Evolutionary conservation across 1,140 invertebrate species (phyloP).

Genomic region (Steinernema feltiae): DNA sequence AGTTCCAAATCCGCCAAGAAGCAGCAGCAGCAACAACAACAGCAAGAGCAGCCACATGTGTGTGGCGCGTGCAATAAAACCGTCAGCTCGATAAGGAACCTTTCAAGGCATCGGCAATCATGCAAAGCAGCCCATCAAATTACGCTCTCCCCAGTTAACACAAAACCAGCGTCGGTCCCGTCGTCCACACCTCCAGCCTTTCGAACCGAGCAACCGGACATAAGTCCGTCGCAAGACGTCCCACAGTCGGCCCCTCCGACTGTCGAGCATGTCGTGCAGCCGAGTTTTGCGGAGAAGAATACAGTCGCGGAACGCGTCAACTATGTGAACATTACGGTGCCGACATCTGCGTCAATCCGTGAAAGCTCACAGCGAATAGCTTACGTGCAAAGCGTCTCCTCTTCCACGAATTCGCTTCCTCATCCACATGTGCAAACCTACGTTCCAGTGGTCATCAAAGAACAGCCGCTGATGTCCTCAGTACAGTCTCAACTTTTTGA

Average conservation of each 20-base stretch:
- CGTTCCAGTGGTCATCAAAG: conserved; percentile 4
- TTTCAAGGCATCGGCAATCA: neutral
- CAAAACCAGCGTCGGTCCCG: neutral
- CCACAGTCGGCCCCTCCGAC: neutral
- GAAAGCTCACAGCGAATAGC: neutral
- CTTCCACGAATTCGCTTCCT: too few species aligned
- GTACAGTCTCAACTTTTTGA: neutral
- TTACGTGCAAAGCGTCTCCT: neutral
- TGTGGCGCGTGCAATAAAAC: neutral
- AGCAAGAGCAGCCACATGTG: neutral
- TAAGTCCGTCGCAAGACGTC: neutral
- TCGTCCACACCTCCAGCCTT: neutral
- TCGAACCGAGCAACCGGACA: neutral
- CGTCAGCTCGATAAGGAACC: neutral
- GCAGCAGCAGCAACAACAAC: neutral
- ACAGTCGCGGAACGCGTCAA: neutral
- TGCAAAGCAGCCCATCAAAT: neutral
- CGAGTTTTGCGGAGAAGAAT: neutral
- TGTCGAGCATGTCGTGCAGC: neutral
- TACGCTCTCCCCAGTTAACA: neutral
- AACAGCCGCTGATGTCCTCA: neutral
- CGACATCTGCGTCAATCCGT: neutral
- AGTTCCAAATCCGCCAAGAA: too few species aligned
- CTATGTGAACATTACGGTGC: neutral
- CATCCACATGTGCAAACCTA: neutral